Conservation (phyloP, 2,797 vertebrate genomes). For the Sebastes taczanowskii region DNA sequence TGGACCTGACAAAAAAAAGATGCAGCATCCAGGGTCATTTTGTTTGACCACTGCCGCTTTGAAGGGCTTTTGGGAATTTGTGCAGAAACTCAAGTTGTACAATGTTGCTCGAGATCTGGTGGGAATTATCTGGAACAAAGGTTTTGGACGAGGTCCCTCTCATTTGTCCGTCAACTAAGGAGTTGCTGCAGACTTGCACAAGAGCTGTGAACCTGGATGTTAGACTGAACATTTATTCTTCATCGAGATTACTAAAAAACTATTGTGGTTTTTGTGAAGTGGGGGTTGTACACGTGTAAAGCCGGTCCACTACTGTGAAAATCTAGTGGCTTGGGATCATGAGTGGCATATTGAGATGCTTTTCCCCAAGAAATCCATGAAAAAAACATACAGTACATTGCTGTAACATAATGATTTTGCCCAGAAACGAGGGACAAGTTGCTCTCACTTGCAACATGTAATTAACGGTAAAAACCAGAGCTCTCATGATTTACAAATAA, state of each 20-base stretch:
- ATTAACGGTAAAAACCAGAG: conserved; percentile 16
- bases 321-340: conserved; percentile 35
- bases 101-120: conserved; percentile 37
- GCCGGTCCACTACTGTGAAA: conserved; percentile 37
- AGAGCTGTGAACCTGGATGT: conserved; percentile 55
- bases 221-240: conserved; percentile 25
- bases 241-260: conserved; percentile 24
- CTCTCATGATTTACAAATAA: conserved; percentile 3
- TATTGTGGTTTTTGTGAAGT: conserved; percentile 49
- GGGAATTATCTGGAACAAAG: conserved; percentile 41
- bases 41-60: conserved; percentile 52
- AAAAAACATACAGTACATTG: conserved; percentile 7
- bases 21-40: conserved; percentile 42
- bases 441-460: conserved; percentile 23
- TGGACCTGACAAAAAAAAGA: conserved; percentile 13
- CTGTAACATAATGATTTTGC: conserved; percentile 16
- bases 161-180: conserved; percentile 40
- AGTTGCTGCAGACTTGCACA: conserved; percentile 57
- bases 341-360: conserved; percentile 35
- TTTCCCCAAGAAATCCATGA: conserved; percentile 31
- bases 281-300: conserved; percentile 45
- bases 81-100: conserved; percentile 29
- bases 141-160: conserved; percentile 37
- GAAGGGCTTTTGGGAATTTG: conserved; percentile 22
- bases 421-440: conserved; percentile 17